Percentiles rank a stretch among this genome's conserved stretches.
Evolutionary conservation across 1,140 invertebrate species (phyloP).

Genomic region (Chymomyza costata): DNA sequence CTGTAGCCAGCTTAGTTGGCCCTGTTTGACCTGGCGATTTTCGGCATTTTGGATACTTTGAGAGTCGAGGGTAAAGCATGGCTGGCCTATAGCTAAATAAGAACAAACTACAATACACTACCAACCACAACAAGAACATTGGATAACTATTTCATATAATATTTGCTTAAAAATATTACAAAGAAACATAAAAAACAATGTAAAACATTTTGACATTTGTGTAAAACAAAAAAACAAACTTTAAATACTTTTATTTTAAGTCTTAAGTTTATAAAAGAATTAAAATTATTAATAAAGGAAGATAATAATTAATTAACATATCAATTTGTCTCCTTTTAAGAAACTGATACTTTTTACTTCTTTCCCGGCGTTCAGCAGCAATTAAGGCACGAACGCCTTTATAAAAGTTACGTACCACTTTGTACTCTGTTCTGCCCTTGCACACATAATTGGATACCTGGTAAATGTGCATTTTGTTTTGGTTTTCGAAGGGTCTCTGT

Average conservation of each 20-base stretch:
- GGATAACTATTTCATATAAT: slow-evolving; percentile 58
- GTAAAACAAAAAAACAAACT: slow-evolving; percentile 43
- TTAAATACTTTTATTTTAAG: slow-evolving; percentile 75
- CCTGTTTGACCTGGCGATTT: slow-evolving; percentile 23
- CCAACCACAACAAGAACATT: slow-evolving; percentile 46
- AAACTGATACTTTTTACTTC: not conserved
- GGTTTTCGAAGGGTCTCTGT: too few species aligned
- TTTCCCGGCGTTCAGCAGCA: too few species aligned
- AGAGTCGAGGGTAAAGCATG: slow-evolving; percentile 37
- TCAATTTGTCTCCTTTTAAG: not conserved
- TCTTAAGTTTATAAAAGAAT: slow-evolving; percentile 75
- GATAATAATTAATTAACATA: slow-evolving; percentile 44
- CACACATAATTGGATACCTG: too few species aligned
- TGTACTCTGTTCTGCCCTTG: too few species aligned
- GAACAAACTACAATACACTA: slow-evolving; percentile 25
- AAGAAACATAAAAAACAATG: slow-evolving; percentile 54
- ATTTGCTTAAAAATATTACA: slow-evolving; percentile 55
- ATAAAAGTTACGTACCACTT: too few species aligned
- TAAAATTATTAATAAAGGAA: slow-evolving; percentile 69
- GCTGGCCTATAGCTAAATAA: slow-evolving; percentile 15
- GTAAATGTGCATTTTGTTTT: too few species aligned
- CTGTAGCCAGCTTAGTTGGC: not conserved
- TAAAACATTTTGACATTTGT: slow-evolving; percentile 74
- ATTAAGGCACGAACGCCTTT: too few species aligned
- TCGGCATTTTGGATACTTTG: slow-evolving; percentile 68